These are phyloP conservation scores for Microplitis deprimator DNA, from an alignment of 2,888 invertebrate genomes.

Conservation along the genomic window DNA sequence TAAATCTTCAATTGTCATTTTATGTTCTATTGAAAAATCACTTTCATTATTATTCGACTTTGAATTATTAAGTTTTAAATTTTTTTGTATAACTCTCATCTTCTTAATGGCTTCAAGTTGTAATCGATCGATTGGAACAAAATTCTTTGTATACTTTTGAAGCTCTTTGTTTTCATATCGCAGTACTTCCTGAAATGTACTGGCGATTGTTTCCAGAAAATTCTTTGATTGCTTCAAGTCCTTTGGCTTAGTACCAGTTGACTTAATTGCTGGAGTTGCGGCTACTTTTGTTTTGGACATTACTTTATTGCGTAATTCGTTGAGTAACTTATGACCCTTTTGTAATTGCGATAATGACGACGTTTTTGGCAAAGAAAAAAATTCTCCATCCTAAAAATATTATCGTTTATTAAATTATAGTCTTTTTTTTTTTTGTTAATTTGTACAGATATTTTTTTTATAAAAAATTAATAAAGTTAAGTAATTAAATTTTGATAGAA, in stretches of 20 bases:
- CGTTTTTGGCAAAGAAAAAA: constrained; percentile 58
- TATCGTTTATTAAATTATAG: background rate
- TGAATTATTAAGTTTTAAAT: background rate
- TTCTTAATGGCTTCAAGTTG: constrained; percentile 78
- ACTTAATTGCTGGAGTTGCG: background rate
- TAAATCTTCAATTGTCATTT: constrained; percentile 80
- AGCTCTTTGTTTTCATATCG: constrained; percentile 80
- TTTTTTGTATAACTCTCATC: constrained; percentile 69
- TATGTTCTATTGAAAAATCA: constrained; percentile 58
- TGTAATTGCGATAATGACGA: constrained; percentile 57
- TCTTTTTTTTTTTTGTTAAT: background rate
- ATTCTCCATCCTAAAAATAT: constrained; percentile 60
- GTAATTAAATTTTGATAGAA: too few species aligned
- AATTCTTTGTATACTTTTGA: constrained; percentile 76
- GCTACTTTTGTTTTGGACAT: background rate
- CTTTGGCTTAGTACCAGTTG: constrained; percentile 20
- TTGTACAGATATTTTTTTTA: too few species aligned
- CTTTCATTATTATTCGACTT: background rate
- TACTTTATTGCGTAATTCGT: constrained; percentile 27
- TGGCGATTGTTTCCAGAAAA: constrained; percentile 70
- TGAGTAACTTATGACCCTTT: constrained; percentile 54
- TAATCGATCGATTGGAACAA: constrained; percentile 80
- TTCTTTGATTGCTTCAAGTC: constrained; percentile 30
- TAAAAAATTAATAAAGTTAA: too few species aligned
- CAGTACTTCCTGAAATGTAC: constrained; percentile 76